A percentile compares a stretch with the other conserved stretches of the same genome.
phyloP scores from a whole-genome alignment of 1,140 invertebrate genomes.

The Trichomalopsis sarcophagae region DNA sequence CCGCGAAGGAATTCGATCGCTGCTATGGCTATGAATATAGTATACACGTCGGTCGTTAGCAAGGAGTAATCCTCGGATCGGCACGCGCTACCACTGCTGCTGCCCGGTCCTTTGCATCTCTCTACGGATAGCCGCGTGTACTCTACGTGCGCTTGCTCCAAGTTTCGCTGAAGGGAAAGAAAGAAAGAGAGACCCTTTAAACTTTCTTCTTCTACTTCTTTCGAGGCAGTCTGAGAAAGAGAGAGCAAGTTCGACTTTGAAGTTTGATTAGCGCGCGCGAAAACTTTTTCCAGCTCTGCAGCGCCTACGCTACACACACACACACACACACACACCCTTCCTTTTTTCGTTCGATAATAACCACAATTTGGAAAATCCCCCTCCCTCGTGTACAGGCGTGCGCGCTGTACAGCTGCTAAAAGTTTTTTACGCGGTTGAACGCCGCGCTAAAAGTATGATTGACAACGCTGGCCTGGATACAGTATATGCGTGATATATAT shows the following conservation, averaged over 20 bases:
- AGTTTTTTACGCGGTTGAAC: not conserved
- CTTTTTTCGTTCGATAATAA: slow-evolving; percentile 33
- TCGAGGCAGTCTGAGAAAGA: not conserved
- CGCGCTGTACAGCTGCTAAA: not conserved
- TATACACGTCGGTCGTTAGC: not conserved
- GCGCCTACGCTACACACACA: too few relatives aligned
- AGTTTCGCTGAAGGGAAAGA: not conserved
- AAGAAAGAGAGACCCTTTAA: not conserved
- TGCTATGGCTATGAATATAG: not conserved
- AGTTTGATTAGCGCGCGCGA: slow-evolving; percentile 34
- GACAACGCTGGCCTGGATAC: slow-evolving; percentile 3
- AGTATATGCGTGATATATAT: not conserved
- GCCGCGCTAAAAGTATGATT: slow-evolving; percentile 17
- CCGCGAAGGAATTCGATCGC: not conserved
- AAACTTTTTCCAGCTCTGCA: slow-evolving; percentile 23
- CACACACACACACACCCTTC: not conserved
- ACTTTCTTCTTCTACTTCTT: not conserved
- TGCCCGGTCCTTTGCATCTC: not conserved
- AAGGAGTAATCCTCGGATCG: not conserved
- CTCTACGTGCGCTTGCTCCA: not conserved
- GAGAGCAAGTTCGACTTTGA: slow-evolving; percentile 18
- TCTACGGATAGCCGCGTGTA: not conserved
- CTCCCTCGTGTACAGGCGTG: too few relatives aligned
- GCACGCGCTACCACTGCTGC: not conserved
- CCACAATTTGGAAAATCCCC: slow-evolving; percentile 35